A percentile compares a stretch with the other conserved stretches of the same genome.
Evolutionary conservation across 2,888 invertebrate genomes (phyloP).

Genomic region (Clitarchus hookeri): DNA sequence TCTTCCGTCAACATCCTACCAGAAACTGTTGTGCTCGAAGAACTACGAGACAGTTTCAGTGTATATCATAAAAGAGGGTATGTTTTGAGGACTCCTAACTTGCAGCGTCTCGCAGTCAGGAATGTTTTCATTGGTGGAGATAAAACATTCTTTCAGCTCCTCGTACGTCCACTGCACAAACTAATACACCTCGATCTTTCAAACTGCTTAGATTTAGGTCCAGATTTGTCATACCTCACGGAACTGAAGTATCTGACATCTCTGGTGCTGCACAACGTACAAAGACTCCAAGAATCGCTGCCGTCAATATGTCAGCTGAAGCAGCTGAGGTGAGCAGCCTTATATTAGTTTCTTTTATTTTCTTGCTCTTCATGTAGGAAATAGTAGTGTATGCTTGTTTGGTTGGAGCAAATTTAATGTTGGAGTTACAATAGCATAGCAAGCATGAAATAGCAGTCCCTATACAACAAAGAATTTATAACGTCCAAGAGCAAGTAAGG

Average conservation of each 20-base stretch:
- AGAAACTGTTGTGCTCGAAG: constrained; percentile 49
- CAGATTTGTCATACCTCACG: constrained; percentile 68
- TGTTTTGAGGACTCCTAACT: constrained; percentile 63
- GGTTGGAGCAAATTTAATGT: too few relatives aligned
- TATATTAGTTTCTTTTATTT: too few relatives aligned
- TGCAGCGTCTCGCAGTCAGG: constrained; percentile 59
- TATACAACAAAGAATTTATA: too few relatives aligned
- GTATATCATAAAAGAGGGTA: constrained; percentile 56
- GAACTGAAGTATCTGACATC: constrained; percentile 71
- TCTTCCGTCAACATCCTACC: constrained; percentile 67
- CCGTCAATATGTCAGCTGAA: constrained; percentile 56
- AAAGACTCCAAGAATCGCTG: constrained; percentile 61
- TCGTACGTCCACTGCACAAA: constrained; percentile 63
- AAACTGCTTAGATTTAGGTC: constrained; percentile 64
- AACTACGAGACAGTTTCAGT: constrained; percentile 32
- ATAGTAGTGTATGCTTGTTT: too few relatives aligned
- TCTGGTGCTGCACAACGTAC: constrained; percentile 81
- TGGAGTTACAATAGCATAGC: too few relatives aligned
- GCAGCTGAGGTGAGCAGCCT: constrained; percentile 55
- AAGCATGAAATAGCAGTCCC: too few relatives aligned
- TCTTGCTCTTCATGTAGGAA: too few relatives aligned
- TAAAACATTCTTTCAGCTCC: constrained; percentile 54
- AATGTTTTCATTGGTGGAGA: constrained; percentile 42
- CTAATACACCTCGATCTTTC: constrained; percentile 75
- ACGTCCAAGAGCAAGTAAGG: too few relatives aligned